Evolutionary conservation across 2,888 invertebrate species (phyloP).

Genomic region (Suillia variegata): DNA sequence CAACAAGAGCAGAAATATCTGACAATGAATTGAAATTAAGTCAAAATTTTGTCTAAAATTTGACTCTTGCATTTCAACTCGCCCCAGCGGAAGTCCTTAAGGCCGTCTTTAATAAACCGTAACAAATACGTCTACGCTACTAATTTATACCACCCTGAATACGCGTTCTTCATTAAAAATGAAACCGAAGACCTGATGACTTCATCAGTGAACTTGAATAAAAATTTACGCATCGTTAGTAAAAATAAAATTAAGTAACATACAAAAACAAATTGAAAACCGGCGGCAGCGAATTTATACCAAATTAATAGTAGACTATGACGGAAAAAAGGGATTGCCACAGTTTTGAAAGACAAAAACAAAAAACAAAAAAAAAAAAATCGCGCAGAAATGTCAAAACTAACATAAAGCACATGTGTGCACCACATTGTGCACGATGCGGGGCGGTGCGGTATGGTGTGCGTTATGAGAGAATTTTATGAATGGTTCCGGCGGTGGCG

Average conservation of each 20-base stretch:
- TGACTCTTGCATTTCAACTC: background rate
- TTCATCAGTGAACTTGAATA: constrained; percentile 16
- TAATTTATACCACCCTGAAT: constrained; percentile 12
- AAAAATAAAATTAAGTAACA: too few relatives aligned
- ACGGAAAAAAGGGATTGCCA: constrained; percentile 2
- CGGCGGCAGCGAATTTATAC: background rate
- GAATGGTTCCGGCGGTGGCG: too few relatives aligned
- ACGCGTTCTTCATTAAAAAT: constrained; percentile 39
- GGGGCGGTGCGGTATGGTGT: too few relatives aligned
- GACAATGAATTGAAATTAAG: too few relatives aligned
- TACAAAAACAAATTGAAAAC: constrained; percentile 14
- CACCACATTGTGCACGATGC: background rate
- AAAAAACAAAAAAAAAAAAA: too few relatives aligned
- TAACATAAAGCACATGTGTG: background rate
- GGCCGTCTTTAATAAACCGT: background rate
- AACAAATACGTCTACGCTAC: background rate
- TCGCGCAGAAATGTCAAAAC: background rate
- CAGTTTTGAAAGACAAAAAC: background rate
- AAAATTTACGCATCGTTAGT: constrained; percentile 44
- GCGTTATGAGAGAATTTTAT: too few relatives aligned
- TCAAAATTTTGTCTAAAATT: too few relatives aligned
- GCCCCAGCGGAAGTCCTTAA: background rate
- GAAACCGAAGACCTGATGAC: background rate
- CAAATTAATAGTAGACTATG: background rate
- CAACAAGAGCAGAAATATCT: too few relatives aligned